Conservation (phyloP, 2,888 invertebrate species). For the Hydrotaea cyrtoneurina region DNA sequence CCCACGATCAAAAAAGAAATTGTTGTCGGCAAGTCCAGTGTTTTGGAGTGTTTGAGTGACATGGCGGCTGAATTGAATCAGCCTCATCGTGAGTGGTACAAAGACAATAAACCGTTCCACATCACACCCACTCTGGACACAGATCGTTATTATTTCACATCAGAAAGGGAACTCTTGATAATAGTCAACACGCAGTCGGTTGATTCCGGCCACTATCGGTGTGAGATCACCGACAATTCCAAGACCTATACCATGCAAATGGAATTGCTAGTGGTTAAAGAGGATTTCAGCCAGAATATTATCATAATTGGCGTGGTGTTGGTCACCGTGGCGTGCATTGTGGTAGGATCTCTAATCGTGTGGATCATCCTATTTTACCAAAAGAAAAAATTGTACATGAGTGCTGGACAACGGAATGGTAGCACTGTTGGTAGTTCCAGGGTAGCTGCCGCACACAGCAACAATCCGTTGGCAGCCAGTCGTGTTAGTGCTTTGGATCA, state of each 20-base stretch:
- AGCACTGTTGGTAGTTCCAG: conserved; percentile 55
- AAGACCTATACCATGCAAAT: conserved; percentile 74
- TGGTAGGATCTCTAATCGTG: conserved; percentile 93
- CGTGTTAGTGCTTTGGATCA: conserved; percentile 72
- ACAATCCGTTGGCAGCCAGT: conserved; percentile 69
- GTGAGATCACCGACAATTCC: conserved; percentile 89
- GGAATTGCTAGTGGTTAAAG: conserved; percentile 75
- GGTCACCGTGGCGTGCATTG: conserved; percentile 94
- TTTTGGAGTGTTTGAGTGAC: conserved; percentile 87
- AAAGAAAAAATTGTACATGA: conserved; percentile 71
- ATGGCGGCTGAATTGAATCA: conserved; percentile 85
- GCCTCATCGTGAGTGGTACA: conserved; percentile 85
- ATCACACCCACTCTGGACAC: conserved; percentile 72
- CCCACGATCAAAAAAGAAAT: conserved; percentile 87
- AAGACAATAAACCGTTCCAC: conserved; percentile 88
- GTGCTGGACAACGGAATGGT: conserved; percentile 48
- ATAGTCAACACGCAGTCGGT: conserved; percentile 89
- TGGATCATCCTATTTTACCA: conserved; percentile 84
- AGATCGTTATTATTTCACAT: conserved; percentile 92
- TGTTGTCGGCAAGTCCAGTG: conserved; percentile 90
- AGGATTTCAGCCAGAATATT: conserved; percentile 75
- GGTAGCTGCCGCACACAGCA: conserved; percentile 63
- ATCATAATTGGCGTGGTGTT: conserved; percentile 90
- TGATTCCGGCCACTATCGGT: conserved; percentile 94
- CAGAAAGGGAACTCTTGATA: conserved; percentile 92